phyloP scores from a whole-genome alignment of 2,888 invertebrate species.

The Chydorus sphaericus region DNA sequence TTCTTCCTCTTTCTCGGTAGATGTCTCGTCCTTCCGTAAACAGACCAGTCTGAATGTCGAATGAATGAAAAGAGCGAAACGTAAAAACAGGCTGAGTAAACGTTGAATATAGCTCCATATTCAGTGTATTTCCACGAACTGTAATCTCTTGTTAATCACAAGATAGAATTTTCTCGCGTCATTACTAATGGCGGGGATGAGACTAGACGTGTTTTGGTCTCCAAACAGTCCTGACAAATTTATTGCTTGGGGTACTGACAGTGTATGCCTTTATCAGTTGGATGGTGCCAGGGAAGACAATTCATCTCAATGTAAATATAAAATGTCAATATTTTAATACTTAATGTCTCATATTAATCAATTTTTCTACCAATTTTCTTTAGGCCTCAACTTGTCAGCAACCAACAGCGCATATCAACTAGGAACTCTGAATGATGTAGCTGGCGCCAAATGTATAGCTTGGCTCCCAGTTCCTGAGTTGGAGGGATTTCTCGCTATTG shows the following conservation, averaged over 20 bases:
- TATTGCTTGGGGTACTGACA: conserved; percentile 79
- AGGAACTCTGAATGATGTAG: conserved; percentile 54
- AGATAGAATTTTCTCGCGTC: too few relatives aligned
- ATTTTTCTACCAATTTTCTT: conserved; percentile 19
- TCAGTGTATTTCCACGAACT: too few relatives aligned
- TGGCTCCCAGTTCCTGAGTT: conserved; percentile 62
- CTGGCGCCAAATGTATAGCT: conserved; percentile 73
- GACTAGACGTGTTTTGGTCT: conserved; percentile 75
- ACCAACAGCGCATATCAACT: conserved; percentile 51
- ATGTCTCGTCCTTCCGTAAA: too few relatives aligned
- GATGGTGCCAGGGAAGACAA: conserved; percentile 51
- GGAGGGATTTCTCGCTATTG: conserved; percentile 70
- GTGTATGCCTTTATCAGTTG: conserved; percentile 55
- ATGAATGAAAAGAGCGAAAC: too few relatives aligned
- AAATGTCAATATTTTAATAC: conserved; percentile 7
- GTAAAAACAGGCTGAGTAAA: too few relatives aligned
- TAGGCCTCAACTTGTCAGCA: conserved; percentile 53
- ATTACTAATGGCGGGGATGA: conserved; percentile 43
- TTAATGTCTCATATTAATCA: neutral
- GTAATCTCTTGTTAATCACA: too few relatives aligned
- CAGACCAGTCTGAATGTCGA: too few relatives aligned
- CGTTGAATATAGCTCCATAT: too few relatives aligned
- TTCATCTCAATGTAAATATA: conserved; percentile 26
- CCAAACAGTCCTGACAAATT: conserved; percentile 64
- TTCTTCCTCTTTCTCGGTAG: too few relatives aligned